Base-by-base conservation (phyloP, 92 coral and sea anemone species). In the Pocillopora grandis region DNA sequence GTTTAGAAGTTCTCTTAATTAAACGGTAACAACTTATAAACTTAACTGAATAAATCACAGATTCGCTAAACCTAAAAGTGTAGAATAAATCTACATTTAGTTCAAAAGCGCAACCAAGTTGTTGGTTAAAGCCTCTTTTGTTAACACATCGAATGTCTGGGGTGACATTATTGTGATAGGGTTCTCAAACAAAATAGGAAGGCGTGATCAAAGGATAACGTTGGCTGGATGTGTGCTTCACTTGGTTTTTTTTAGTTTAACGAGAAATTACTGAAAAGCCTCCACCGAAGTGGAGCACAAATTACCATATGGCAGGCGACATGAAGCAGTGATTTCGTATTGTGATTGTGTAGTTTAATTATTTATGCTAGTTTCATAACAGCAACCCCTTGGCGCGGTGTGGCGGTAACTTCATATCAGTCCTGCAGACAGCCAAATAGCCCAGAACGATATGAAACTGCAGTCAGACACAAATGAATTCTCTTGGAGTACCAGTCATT, bases 201-300 rank as follows among this genome's bases (percentile, higher is more conserved):
- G 71, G 85, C 61, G 70, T 69, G 76, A 69, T 80, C 37, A 69
- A 80, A 4, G 33, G 77, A 71, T 48, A 71, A 48, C 58, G 69
- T 27, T 58, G 37, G 60, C 60, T 56, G 23, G 68, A 58, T 64
- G 71, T 80, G 85, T 52, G 20, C 77, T 58, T 35, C 73, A 69
- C 70, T 58, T 56, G 36, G 67, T 56, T 55, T 42, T n/a, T 27
- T 36, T 18, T 21, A 56, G 16, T 10, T 20, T 9, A 74, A 57
- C 12, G 60, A 36, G 58, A 63, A 36, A 35, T 78, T 9, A 33
- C 18, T 16, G 62, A 20, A 49, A 79, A 36, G 48, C 37, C 57
- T 61, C 62, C 12, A 35, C n/a, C 15, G 19, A 18, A 23, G 11
- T 35, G 11, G 27, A 16, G 52, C 55, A 16, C 61, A 70, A 70